Percentiles rank a stretch among this genome's conserved stretches.
Evolutionary conservation across 2,888 invertebrate genomes (phyloP).

Genomic region (Idaea biselata): DNA sequence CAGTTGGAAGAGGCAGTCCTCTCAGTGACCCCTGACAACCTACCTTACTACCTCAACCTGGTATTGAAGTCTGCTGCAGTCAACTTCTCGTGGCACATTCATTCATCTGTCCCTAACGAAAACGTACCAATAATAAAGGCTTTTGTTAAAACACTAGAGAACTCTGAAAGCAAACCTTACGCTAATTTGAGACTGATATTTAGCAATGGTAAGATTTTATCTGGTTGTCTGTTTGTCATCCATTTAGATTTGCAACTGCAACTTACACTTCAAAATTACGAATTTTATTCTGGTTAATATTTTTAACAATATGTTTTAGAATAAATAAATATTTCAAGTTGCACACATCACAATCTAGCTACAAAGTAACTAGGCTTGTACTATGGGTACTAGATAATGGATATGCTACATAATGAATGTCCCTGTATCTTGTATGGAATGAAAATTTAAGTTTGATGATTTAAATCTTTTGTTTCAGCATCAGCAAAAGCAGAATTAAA

Average conservation of each 20-base stretch:
- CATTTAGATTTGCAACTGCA: too few species aligned
- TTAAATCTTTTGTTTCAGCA: constrained; percentile 55
- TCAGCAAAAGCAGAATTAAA: constrained; percentile 80
- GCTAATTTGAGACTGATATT: constrained; percentile 86
- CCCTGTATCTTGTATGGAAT: background rate
- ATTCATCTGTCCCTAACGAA: constrained; percentile 81
- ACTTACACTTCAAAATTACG: too few species aligned
- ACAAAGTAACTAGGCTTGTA: too few species aligned
- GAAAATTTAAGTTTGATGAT: background rate
- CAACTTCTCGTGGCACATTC: constrained; percentile 80
- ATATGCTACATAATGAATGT: too few species aligned
- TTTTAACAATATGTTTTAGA: too few species aligned
- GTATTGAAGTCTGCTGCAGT: constrained; percentile 78
- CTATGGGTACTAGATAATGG: too few species aligned
- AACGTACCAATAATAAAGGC: constrained; percentile 56
- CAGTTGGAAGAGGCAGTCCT: constrained; percentile 82
- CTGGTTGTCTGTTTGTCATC: too few species aligned
- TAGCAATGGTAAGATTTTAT: constrained; percentile 85
- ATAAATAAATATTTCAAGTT: too few species aligned
- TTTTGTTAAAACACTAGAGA: constrained; percentile 52
- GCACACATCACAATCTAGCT: too few species aligned
- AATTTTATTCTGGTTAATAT: too few species aligned
- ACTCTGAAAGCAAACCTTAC: constrained; percentile 35
- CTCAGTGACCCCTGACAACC: constrained; percentile 82
- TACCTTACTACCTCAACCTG: constrained; percentile 84